Evolutionary conservation across 2,797 vertebrate species (phyloP), one percentile per base, ranked within the genome.

Genomic region (Lagocephalus sceleratus): DNA sequence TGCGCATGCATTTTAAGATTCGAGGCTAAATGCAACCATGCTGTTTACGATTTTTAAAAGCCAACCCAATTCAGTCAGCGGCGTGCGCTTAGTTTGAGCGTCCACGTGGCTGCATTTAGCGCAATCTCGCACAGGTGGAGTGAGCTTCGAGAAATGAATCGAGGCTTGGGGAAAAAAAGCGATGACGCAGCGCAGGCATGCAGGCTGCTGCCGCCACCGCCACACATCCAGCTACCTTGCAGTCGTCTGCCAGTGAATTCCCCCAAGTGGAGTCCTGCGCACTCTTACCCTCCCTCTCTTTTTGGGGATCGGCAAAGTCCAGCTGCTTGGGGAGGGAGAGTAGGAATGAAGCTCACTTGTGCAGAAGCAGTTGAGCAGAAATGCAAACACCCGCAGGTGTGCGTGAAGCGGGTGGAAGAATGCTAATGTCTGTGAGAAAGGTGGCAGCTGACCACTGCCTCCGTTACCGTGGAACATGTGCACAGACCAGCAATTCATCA

Each of bases 151-250:
- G 44, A 47, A 75, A 75, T 66, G 62, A 61, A 29, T 68, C 20
- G 12, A 23, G 12, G 32, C 56, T 51, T 73, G 69, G 49, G 60
- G 79, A 67, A 41, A 16, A 68, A 69, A 29, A 32, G 12, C 2
- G 57, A 82, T 68, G 61, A 84, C 70, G 63, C 55, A 43, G 35
- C 26, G 62, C 66, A 55, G 62, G 48, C 50, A 57, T 12, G 57
- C 54, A 43, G 54, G 54, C 68, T 14, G 51, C 53, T 3, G 3
- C 51, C 5, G 53, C 26, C 45, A 21, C 23, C 23, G 15, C 44
- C 78, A 73, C 70, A 80, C 78, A 71, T 83, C 79, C 85, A 85
- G 80, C 90, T 91, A 92, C 91, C 91, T 92, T 91, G 90, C 88
- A 88, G 84, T 90, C 83, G 79, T 91, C 85, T 74, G 89, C 86